Evolutionary conservation across 2,797 vertebrate species (phyloP).

Genomic region (Bryconaethiops microstoma): DNA sequence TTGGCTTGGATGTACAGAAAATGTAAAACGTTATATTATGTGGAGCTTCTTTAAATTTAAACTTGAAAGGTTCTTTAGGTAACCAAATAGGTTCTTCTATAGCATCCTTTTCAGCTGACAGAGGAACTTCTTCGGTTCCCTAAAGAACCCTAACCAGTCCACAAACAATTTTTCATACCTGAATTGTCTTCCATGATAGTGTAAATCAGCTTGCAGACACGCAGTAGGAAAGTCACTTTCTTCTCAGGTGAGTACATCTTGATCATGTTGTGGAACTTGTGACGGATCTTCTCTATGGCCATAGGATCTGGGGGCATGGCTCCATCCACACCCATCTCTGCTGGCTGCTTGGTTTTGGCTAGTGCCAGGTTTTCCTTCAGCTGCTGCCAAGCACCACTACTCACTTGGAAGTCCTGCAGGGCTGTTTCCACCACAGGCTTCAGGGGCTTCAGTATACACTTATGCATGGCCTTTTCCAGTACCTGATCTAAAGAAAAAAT

Average conservation of each 20-base stretch:
- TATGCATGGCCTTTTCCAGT: conserved; percentile 98
- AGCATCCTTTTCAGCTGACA: neutral
- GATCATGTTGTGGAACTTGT: conserved; percentile 93
- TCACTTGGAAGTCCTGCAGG: conserved; percentile 88
- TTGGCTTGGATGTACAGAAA: neutral
- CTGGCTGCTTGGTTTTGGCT: conserved; percentile 87
- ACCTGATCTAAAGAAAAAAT: conserved; percentile 83
- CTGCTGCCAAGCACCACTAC: conserved; percentile 87
- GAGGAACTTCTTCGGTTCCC: neutral
- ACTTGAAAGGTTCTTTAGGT: no score
- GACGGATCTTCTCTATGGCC: conserved; percentile 92
- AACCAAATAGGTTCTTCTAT: neutral
- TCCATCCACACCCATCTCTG: conserved; percentile 91
- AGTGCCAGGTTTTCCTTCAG: conserved; percentile 91
- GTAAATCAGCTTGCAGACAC: conserved; percentile 97
- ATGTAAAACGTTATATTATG: neutral
- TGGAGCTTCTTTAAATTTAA: neutral
- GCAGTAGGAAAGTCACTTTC: conserved; percentile 91
- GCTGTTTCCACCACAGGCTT: conserved; percentile 86
- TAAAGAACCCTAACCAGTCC: neutral
- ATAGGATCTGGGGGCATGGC: conserved; percentile 88
- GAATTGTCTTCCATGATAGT: conserved; percentile 98
- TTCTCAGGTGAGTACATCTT: conserved; percentile 98
- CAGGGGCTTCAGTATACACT: conserved; percentile 94
- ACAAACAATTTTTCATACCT: conserved; percentile 71